phyloP scores from a whole-genome alignment of 2,113 vertebrate genomes.

The Saguinus imperator region DNA sequence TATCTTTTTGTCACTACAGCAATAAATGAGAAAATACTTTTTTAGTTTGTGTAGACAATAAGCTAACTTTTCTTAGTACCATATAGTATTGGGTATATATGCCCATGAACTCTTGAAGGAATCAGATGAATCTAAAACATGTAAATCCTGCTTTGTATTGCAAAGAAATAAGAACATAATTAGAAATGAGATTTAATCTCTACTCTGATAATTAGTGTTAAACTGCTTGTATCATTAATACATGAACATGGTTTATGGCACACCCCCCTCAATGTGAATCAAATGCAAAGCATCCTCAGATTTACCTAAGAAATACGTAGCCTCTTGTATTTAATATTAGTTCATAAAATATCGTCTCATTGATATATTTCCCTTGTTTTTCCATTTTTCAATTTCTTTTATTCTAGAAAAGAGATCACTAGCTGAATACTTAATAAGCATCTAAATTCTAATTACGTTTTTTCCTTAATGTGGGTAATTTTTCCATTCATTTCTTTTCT shows the following conservation, averaged over 20 bases:
- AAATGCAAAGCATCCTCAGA: neutral
- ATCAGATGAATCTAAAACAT: neutral
- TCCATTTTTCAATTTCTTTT: neutral
- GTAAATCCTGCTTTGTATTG: neutral
- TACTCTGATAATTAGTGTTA: slow-evolving; percentile 27
- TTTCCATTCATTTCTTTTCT: slow-evolving; percentile 54
- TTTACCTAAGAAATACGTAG: slow-evolving; percentile 5
- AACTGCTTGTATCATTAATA: neutral
- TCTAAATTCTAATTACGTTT: slow-evolving; percentile 25
- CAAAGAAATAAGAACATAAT: neutral
- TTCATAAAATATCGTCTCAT: neutral
- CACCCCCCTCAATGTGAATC: neutral
- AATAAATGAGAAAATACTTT: neutral
- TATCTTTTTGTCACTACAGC: neutral
- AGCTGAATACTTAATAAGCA: slow-evolving; percentile 52
- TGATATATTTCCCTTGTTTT: neutral
- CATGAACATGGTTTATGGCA: neutral
- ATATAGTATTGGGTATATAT: neutral
- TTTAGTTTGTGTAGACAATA: neutral
- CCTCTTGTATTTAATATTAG: slow-evolving; percentile 30
- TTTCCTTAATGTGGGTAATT: slow-evolving; percentile 17
- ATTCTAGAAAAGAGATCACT: slow-evolving; percentile 28
- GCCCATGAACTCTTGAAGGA: neutral
- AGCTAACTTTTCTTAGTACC: neutral
- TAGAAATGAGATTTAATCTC: neutral